Percentiles rank a stretch among this genome's conserved stretches.
These are phyloP conservation scores for Galaxias olidus DNA, from an alignment of 2,797 vertebrate genomes.

Conservation along the genomic window DNA sequence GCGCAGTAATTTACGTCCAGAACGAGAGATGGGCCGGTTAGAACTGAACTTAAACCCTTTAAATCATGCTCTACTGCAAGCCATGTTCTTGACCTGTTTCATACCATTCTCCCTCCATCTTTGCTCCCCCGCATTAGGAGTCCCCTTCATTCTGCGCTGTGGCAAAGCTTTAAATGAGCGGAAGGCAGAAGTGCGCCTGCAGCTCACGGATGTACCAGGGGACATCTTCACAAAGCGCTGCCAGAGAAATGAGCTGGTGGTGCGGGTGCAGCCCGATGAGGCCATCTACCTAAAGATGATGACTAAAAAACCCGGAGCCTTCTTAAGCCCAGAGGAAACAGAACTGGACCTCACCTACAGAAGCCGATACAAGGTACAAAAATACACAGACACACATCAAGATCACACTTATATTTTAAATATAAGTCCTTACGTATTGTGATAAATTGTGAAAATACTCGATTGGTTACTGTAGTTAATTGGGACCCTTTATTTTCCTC, in stretches of 20 bases:
- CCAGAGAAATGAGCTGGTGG: slow-evolving; percentile 86
- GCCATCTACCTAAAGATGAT: slow-evolving; percentile 88
- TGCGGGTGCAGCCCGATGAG: slow-evolving; percentile 85
- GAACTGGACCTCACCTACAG: slow-evolving; percentile 92
- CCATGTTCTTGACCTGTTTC: not conserved
- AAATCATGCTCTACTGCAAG: not conserved
- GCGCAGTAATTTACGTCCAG: slow-evolving; percentile 82
- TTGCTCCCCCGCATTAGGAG: slow-evolving; percentile 71
- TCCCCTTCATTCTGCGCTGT: slow-evolving; percentile 88
- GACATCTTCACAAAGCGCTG: slow-evolving; percentile 81
- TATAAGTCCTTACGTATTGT: too few species aligned
- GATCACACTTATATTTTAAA: too few species aligned
- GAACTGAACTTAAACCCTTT: slow-evolving; percentile 17
- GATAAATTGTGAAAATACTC: too few species aligned
- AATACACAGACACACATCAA: too few species aligned
- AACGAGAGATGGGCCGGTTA: slow-evolving; percentile 93
- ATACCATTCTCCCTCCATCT: slow-evolving; percentile 2
- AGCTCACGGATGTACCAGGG: slow-evolving; percentile 83
- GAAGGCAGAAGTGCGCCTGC: slow-evolving; percentile 89
- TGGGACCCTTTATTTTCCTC: not conserved
- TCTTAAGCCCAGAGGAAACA: slow-evolving; percentile 83
- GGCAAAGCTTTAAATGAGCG: slow-evolving; percentile 89
- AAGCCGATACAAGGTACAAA: slow-evolving; percentile 87
- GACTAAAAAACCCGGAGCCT: slow-evolving; percentile 86
- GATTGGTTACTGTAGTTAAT: not conserved